Percentiles rank a stretch among this genome's conserved stretches.
Evolutionary conservation across 1,140 invertebrate species (phyloP).

Genomic region (Kradibia gibbosae): DNA sequence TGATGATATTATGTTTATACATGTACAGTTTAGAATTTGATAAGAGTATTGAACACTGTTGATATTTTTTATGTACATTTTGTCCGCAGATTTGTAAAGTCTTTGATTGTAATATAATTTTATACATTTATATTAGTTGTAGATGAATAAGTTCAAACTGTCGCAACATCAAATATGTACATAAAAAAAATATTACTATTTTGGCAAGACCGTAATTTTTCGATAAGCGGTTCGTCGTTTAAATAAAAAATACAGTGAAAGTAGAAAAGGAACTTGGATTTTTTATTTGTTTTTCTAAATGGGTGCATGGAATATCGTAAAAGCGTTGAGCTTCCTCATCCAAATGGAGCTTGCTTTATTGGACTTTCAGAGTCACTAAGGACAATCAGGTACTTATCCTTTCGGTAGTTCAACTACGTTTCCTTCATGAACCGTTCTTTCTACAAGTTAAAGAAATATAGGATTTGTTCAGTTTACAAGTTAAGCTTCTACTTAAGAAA

Average conservation of each 20-base stretch:
- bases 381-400: not conserved
- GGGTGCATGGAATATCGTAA: conserved; percentile 3
- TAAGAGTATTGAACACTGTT: too few species aligned
- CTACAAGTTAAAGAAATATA: not conserved
- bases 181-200: too few species aligned
- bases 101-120: too few species aligned
- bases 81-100: too few species aligned
- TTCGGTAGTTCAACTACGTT: conserved; percentile 12
- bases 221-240: conserved; percentile 11
- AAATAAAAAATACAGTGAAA: not conserved
- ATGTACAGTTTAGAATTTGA: too few species aligned
- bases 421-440: conserved; percentile 32
- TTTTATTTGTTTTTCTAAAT: conserved; percentile 39
- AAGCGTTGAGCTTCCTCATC: not conserved
- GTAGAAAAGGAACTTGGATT: not conserved
- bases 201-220: conserved; percentile 23
- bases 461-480: conserved; percentile 10
- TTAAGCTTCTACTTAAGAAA: not conserved
- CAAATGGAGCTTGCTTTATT: conserved; percentile 39
- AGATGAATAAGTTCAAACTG: too few species aligned
- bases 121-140: too few species aligned
- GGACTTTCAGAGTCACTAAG: conserved; percentile 26
- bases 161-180: too few species aligned
- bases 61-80: too few species aligned
- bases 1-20: too few species aligned